Conservation (phyloP, 2,797 vertebrate species). For the Pelochelys cantorii region DNA sequence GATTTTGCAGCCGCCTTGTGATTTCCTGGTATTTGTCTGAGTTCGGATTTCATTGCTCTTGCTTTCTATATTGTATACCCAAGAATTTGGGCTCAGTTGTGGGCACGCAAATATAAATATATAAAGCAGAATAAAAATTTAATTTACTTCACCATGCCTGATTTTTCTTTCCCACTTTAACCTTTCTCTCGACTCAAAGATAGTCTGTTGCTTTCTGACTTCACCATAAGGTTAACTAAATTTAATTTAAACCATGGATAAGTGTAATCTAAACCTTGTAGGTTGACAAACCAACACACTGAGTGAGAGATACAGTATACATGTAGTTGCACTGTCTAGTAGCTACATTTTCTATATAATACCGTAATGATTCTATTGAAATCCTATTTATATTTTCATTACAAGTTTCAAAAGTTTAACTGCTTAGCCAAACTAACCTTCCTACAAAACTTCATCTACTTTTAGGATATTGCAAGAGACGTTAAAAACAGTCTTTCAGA, state of each 20-base stretch:
- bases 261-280: neutral
- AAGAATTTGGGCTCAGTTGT: slow-evolving; percentile 70
- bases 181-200: slow-evolving; percentile 39
- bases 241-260: neutral
- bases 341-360: neutral
- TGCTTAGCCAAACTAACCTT: neutral
- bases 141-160: slow-evolving; percentile 72
- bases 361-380: neutral
- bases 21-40: slow-evolving; percentile 60
- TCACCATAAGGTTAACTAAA: neutral
- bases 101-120: slow-evolving; percentile 77
- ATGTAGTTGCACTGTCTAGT: neutral
- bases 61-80: slow-evolving; percentile 76
- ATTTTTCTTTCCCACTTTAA: slow-evolving; percentile 30
- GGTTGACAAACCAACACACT: neutral
- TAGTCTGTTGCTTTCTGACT: neutral
- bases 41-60: slow-evolving; percentile 72
- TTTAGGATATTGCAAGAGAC: neutral
- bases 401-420: neutral
- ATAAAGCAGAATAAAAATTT: slow-evolving; percentile 79
- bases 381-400: neutral
- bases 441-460: neutral
- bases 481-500: neutral
- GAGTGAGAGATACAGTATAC: neutral
- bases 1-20: slow-evolving; percentile 59